These are phyloP conservation scores for Capromys pilorides DNA, from an alignment of 2,797 vertebrate genomes.

Conservation along the genomic window DNA sequence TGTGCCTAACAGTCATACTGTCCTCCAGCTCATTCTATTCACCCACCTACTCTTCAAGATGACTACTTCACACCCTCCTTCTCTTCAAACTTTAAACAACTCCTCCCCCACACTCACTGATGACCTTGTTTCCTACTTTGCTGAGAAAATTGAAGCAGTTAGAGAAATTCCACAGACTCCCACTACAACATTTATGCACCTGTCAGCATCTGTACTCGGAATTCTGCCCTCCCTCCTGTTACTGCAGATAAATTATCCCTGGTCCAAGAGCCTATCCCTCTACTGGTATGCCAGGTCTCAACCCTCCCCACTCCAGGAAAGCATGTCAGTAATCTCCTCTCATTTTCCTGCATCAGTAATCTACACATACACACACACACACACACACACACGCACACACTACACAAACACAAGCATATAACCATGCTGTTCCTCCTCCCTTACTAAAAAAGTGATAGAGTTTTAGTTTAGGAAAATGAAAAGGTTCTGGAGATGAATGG, in stretches of 20 bases:
- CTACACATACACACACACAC: background rate
- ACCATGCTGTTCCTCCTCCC: background rate
- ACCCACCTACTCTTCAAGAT: slow-evolving; percentile 39
- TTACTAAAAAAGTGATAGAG: background rate
- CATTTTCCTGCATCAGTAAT: background rate
- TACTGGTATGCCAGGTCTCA: background rate
- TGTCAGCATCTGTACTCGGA: background rate
- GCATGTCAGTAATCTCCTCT: background rate
- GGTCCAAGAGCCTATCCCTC: background rate
- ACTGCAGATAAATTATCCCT: background rate
- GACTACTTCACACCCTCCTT: slow-evolving; percentile 39
- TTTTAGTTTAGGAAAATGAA: slow-evolving; percentile 17
- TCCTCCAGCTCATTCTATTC: slow-evolving; percentile 19
- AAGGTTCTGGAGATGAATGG: background rate
- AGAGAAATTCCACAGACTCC: slow-evolving; percentile 36
- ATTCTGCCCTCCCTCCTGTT: background rate
- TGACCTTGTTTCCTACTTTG: slow-evolving; percentile 67
- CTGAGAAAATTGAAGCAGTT: slow-evolving; percentile 51
- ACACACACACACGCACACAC: background rate
- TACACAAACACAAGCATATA: background rate
- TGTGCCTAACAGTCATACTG: background rate
- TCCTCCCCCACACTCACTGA: background rate
- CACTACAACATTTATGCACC: background rate
- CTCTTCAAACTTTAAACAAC: slow-evolving; percentile 50
- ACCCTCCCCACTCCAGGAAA: background rate